Evolutionary conservation across 2,888 invertebrate genomes (phyloP).

Genomic region (Bhutanitis thaidina): DNA sequence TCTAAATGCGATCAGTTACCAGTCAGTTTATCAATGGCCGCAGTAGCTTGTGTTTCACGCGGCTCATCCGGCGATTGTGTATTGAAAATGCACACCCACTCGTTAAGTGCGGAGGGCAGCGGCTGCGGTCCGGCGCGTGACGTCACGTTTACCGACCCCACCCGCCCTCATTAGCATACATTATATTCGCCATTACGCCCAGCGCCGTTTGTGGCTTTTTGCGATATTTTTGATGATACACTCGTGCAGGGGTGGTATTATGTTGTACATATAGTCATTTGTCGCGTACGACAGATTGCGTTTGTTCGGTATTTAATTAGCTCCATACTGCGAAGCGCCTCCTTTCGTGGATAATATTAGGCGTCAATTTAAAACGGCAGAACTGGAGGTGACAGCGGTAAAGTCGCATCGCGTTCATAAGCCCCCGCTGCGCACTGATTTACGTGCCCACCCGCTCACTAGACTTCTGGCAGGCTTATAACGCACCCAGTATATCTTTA

Average conservation of each 20-base stretch:
- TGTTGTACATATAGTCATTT: constrained; percentile 32
- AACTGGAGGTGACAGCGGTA: constrained; percentile 26
- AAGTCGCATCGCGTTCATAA: constrained; percentile 36
- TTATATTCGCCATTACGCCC: constrained; percentile 73
- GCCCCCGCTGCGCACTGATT: constrained; percentile 40
- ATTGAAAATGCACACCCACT: constrained; percentile 71
- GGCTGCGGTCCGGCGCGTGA: constrained; percentile 73
- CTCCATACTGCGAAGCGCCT: constrained; percentile 9
- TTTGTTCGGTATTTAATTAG: constrained; percentile 33
- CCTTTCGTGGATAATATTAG: constrained; percentile 6
- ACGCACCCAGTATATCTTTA: not conserved
- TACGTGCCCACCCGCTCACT: constrained; percentile 34
- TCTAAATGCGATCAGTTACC: too few species aligned
- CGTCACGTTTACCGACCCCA: constrained; percentile 65
- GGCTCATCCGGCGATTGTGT: constrained; percentile 36
- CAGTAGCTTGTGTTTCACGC: constrained; percentile 29
- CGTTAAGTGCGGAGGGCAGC: constrained; percentile 60
- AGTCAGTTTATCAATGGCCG: too few species aligned
- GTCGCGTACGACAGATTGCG: constrained; percentile 11
- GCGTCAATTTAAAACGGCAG: constrained; percentile 8
- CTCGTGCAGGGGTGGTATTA: constrained; percentile 37
- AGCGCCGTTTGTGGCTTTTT: constrained; percentile 60
- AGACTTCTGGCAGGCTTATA: constrained; percentile 1
- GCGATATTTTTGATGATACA: constrained; percentile 62
- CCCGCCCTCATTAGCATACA: constrained; percentile 76